Evolutionary conservation across 2,888 invertebrate species (phyloP).

Genomic region (Alloplasta piceator): DNA sequence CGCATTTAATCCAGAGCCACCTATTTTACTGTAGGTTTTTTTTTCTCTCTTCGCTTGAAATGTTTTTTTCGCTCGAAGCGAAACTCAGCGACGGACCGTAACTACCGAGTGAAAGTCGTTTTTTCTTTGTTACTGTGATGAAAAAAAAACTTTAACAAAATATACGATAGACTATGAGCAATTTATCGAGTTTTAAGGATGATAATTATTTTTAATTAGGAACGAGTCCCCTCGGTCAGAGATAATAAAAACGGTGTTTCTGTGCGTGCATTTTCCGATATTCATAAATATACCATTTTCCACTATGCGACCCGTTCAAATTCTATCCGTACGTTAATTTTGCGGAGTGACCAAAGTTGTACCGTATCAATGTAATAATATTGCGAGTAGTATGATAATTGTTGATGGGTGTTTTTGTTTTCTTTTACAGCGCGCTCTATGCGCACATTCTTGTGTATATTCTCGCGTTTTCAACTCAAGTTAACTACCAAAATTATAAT

Average conservation of each 20-base stretch:
- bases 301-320: slow-evolving; percentile 48
- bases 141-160: no score
- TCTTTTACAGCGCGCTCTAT: slow-evolving; percentile 8
- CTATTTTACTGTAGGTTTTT: background rate
- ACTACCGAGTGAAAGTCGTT: no score
- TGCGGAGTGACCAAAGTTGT: slow-evolving; percentile 1
- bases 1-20: background rate
- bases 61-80: background rate
- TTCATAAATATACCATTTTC: background rate
- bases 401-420: slow-evolving; percentile 11
- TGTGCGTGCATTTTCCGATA: no score
- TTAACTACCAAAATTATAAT: slow-evolving; percentile 87
- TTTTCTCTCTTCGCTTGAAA: background rate
- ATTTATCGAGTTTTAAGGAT: no score
- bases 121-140: no score
- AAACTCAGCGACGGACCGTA: background rate
- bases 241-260: no score
- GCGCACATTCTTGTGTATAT: slow-evolving; percentile 34
- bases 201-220: no score
- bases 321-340: slow-evolving; percentile 4
- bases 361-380: slow-evolving; percentile 17
- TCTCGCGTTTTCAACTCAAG: slow-evolving; percentile 74
- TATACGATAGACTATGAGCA: no score
- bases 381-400: slow-evolving; percentile 24
- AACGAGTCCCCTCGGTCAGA: no score